Conservation (phyloP, 1,140 invertebrate species). For the Tetragonula clypearis region DNA sequence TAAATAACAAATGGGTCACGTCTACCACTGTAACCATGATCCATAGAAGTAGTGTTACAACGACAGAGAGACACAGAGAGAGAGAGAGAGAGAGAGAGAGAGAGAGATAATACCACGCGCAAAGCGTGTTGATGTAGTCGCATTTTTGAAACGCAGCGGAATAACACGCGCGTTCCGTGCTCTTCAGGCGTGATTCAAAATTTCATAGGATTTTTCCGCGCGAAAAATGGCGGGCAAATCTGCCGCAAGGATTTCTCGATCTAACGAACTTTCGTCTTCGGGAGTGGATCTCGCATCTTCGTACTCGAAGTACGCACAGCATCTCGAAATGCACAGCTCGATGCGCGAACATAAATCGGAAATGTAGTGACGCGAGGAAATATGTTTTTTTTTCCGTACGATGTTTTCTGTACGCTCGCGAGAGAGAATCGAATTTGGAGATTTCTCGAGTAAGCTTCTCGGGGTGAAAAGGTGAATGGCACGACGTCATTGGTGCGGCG, state of each 20-base stretch:
- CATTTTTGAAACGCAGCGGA: constrained; percentile 56
- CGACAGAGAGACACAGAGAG: background rate
- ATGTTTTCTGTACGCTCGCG: too few species aligned
- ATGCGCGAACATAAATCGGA: too few species aligned
- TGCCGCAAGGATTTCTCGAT: background rate
- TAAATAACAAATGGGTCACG: constrained; percentile 68
- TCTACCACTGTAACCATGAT: constrained; percentile 64
- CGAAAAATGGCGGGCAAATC: background rate
- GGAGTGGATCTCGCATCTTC: background rate
- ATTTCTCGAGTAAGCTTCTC: too few species aligned
- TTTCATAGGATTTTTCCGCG: background rate
- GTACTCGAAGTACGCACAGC: background rate
- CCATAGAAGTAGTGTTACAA: constrained; percentile 49
- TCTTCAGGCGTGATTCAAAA: background rate
- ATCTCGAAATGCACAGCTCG: background rate
- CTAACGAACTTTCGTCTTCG: background rate
- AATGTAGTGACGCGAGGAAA: too few species aligned
- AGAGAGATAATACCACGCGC: constrained; percentile 56
- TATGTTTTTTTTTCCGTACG: too few species aligned
- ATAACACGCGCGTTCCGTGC: constrained; percentile 38
- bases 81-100: too few species aligned
- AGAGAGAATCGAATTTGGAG: too few species aligned
- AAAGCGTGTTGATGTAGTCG: constrained; percentile 41
- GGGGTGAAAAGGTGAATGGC: too few species aligned
- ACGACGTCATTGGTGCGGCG: too few species aligned